phyloP scores from a whole-genome alignment of 1,140 invertebrate genomes.

The Papilio helenus region DNA sequence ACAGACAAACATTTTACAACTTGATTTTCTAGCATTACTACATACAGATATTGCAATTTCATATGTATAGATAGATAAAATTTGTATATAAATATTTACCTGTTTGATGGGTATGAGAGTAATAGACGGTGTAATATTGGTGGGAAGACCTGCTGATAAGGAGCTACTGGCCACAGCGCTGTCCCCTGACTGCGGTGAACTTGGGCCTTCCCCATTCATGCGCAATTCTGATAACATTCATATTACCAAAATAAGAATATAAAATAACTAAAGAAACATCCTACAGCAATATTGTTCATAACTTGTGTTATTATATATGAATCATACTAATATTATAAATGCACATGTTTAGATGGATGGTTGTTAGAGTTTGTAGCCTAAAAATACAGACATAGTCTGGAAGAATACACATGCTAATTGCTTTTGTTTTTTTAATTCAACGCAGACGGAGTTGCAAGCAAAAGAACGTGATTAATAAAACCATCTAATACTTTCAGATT shows the following conservation, averaged over 20 bases:
- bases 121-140: conserved; percentile 90
- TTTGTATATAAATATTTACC: conserved; percentile 66
- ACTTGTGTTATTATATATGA: background rate
- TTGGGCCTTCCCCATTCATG: conserved; percentile 85
- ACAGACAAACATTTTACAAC: no score
- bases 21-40: no score
- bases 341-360: no score
- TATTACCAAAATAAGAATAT: background rate
- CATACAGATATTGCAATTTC: no score
- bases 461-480: no score
- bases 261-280: background rate
- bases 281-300: background rate
- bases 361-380: no score
- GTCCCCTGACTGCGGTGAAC: conserved; percentile 90
- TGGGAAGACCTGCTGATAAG: conserved; percentile 73
- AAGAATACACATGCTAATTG: no score
- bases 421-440: no score
- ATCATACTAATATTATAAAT: no score
- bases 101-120: conserved; percentile 94
- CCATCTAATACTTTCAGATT: background rate
- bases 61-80: background rate
- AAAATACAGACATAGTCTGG: no score
- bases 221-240: conserved; percentile 61
- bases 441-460: no score
- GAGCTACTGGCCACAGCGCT: conserved; percentile 89